Conservation (phyloP, 2,797 vertebrate genomes). For the Darevskia mixta region DNA sequence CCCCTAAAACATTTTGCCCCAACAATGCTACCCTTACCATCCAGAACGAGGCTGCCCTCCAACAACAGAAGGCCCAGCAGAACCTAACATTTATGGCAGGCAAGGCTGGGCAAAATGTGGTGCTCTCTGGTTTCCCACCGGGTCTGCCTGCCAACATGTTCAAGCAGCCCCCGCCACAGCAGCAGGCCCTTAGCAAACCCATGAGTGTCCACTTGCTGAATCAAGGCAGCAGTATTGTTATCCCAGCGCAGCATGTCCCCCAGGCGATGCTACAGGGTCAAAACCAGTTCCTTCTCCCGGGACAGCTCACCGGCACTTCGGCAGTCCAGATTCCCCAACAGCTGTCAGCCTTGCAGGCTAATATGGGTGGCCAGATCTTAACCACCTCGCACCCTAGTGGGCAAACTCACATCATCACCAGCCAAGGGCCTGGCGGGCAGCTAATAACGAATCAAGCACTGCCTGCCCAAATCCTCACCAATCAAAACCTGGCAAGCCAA, state of each 20-base stretch:
- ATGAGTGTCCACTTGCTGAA: slow-evolving; percentile 94
- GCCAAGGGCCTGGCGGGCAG: slow-evolving; percentile 88
- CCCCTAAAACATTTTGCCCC: slow-evolving; percentile 78
- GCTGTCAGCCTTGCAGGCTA: slow-evolving; percentile 85
- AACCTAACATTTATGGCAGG: slow-evolving; percentile 92
- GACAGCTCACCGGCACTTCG: slow-evolving; percentile 61
- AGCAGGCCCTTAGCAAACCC: slow-evolving; percentile 81
- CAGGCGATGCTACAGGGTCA: slow-evolving; percentile 91
- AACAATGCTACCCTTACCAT: slow-evolving; percentile 74
- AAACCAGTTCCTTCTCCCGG: slow-evolving; percentile 92
- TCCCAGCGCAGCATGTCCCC: slow-evolving; percentile 85
- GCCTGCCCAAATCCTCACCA: slow-evolving; percentile 83
- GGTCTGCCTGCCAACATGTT: slow-evolving; percentile 83
- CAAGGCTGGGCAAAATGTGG: slow-evolving; percentile 90
- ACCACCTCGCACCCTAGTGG: slow-evolving; percentile 81
- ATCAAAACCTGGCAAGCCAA: slow-evolving; percentile 86
- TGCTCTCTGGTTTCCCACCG: slow-evolving; percentile 83
- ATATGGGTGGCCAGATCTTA: slow-evolving; percentile 87
- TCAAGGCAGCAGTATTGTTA: slow-evolving; percentile 93
- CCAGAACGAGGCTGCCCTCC: slow-evolving; percentile 76
- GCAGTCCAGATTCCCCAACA: slow-evolving; percentile 78
- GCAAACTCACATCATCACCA: slow-evolving; percentile 87
- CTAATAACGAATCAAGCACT: slow-evolving; percentile 91
- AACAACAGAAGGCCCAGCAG: slow-evolving; percentile 89
- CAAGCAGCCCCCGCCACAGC: slow-evolving; percentile 83